Evolutionary conservation across 2,113 vertebrate genomes (phyloP), one percentile per base, ranked within the genome.

Genomic region (Mungos mungo): DNA sequence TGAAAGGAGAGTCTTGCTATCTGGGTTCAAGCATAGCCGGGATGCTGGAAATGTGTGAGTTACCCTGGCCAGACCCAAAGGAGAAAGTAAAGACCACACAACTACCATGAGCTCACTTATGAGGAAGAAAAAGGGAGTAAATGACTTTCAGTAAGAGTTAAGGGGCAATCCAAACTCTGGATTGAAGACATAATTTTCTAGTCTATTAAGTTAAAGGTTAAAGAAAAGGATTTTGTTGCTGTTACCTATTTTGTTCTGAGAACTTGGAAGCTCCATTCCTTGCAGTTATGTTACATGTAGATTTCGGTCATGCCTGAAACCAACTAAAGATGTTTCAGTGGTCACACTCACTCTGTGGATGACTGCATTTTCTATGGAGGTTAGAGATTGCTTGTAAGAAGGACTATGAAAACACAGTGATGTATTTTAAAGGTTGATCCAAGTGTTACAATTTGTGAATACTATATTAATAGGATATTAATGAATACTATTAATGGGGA

Each of bases 341-440:
- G 16, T 47, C 52, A 63, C 7, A 57, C 10, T 72, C 85, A 41
- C 23, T 86, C 5, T 9, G 14, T 38, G 18, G 52, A 45, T 23
- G 14, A 95, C 19, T 47, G 90, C 54, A 68, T 63, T 76, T 47
- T 82, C 50, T 76, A 50, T 27, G n/a, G 33, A 81, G 31, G 19
- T 66, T 38, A 50, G 33, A 63, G 21, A 38, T 76, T 74, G 33
- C 38, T 66, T 93, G 29, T 68, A 54, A 74, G 31, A 76, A 80
- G 45, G 9, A 76, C 15, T 69, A 50, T 50, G 71, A 72, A 86
- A 66, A 57, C 13, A 60, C 8, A 52, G 35, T 71, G 71, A 69
- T n/a, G 83, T 38, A 47, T 86, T 95, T 92, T 71, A 89, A 84
- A 89, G 52, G 16, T 72, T 74, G 10, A 57, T 27, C 18, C 90